Base-by-base conservation (phyloP, 64 coral and sea anemone species). In the Actinia tenebrosa region DNA sequence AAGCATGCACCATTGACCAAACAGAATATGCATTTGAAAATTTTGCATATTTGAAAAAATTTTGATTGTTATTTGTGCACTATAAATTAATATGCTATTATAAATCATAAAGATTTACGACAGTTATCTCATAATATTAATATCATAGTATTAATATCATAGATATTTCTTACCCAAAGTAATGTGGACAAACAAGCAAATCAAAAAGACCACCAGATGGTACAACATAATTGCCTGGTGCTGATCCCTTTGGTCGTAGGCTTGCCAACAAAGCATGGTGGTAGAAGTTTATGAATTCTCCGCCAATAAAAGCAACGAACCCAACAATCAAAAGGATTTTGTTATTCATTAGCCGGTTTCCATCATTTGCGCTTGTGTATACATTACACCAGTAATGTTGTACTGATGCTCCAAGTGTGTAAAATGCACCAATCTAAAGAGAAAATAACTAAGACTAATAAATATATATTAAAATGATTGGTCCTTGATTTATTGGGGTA, bases 381-480 rank as follows among this genome's bases (percentile, higher is more conserved):
- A 96, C 64, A 80, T 96, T 96, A 64, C 94, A 96, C 94, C 94
- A 96, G 80, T 96, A 96, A 63, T 96, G 94, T 69, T 92, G 94
- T 50, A 92, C 58, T 23, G 86, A 79, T 30, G 94, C 56, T 54
- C 91, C 91, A 96, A 96, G 91, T 5, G 79, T 44, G 72, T 92
- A 96, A 53, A 96, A 96, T 15, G 43, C 16, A 11, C 89, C 43
- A n/a, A 96, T 82, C 91, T 92, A 50, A 5, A 50, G 47, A 46
- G 44, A 64, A 75, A 20, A 17, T 10, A 30, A 86, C 30, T 37
- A 0, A 37, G 30, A 37, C 1, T 37, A 37, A 37, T 37, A 37
- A 37, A 37, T 37, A 37, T 37, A 37, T 37, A 37, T 37, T 37
- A 37, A 37, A 37, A 37, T 0, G 30, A 37, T 0, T 37, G 0